Evolutionary conservation across 2,113 vertebrate species (phyloP).

Genomic region (Halichoerus grypus): DNA sequence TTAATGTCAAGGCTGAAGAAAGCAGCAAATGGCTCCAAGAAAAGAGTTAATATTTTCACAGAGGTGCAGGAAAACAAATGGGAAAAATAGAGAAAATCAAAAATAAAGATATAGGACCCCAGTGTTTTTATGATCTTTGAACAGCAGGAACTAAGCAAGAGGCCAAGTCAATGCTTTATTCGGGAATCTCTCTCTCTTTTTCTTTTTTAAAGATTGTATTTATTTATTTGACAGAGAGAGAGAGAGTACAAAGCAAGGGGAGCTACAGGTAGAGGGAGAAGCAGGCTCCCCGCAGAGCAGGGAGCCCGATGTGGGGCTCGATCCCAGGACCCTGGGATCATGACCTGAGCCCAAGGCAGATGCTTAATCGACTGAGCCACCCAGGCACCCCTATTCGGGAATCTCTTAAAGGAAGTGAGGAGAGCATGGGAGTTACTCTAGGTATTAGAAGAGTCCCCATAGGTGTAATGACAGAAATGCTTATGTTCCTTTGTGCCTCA

Average conservation of each 20-base stretch:
- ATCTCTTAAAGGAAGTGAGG: neutral
- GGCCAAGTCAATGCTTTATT: neutral
- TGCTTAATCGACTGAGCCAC: no score
- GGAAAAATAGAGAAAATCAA: neutral
- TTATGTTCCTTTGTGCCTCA: neutral
- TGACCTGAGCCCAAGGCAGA: no score
- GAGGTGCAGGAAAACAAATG: neutral
- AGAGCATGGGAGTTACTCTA: no score
- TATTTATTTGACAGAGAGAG: no score
- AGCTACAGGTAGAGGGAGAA: no score
- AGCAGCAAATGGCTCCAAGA: neutral
- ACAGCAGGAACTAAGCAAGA: neutral
- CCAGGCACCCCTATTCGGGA: neutral
- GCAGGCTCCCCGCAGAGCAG: no score
- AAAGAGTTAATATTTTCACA: constrained; percentile 9
- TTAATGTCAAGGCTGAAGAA: neutral
- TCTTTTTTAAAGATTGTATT: no score
- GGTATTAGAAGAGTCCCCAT: neutral
- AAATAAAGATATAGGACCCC: neutral
- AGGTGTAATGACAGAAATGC: neutral
- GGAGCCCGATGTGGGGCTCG: no score
- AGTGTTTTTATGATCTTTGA: neutral
- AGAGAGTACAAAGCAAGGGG: no score
- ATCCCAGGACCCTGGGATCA: no score
- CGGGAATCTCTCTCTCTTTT: neutral